A percentile compares a stretch with the other conserved stretches of the same genome.
Conservation (phyloP, 2,113 vertebrate genomes). For the Psilopsiagon aurifrons region DNA sequence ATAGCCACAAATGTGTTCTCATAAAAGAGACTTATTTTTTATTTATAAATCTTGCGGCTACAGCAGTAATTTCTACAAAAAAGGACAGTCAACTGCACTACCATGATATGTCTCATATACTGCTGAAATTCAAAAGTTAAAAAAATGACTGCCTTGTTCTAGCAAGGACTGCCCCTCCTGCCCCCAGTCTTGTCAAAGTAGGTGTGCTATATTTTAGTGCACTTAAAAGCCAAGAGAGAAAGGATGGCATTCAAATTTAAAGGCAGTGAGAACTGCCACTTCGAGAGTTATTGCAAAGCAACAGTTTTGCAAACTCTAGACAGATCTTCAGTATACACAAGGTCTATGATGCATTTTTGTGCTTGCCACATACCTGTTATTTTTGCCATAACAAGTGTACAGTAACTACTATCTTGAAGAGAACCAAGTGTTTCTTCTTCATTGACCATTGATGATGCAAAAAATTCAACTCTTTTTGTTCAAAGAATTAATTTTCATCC, state of each 20-base stretch:
- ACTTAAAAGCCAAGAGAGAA: neutral
- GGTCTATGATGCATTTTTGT: neutral
- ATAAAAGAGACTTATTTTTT: neutral
- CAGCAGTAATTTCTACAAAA: neutral
- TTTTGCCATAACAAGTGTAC: conserved; percentile 43
- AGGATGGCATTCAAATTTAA: neutral
- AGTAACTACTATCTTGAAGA: conserved; percentile 8
- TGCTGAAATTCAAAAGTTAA: neutral
- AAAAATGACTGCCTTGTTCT: neutral
- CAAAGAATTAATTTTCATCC: conserved; percentile 71
- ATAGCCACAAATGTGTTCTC: neutral
- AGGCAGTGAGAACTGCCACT: neutral
- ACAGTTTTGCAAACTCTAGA: neutral
- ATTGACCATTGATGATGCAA: conserved; percentile 42
- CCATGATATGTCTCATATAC: neutral
- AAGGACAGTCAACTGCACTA: neutral
- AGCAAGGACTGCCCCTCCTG: neutral
- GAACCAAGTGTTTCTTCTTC: conserved; percentile 39
- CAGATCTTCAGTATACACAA: neutral
- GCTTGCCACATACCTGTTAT: neutral
- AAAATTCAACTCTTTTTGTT: conserved; percentile 57
- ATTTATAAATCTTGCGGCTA: neutral
- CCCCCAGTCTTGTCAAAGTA: neutral
- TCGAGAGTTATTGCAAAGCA: neutral
- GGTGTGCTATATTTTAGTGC: neutral